phyloP scores from a whole-genome alignment of 2,888 invertebrate genomes.

The Nipponacmea schrenckii region DNA sequence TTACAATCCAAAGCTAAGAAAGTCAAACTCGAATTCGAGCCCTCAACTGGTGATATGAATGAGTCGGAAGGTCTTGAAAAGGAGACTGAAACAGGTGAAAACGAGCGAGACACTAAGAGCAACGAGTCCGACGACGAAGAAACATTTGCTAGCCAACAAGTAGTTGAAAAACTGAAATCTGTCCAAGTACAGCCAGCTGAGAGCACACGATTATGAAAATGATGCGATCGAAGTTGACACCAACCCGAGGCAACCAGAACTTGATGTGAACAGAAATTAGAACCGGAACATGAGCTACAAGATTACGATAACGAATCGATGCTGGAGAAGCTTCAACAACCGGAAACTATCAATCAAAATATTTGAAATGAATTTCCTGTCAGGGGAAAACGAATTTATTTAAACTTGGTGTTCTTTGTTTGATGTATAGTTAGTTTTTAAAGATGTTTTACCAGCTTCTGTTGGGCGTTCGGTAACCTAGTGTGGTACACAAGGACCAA shows the following conservation, averaged over 20 bases:
- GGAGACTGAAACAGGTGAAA: too few relatives aligned
- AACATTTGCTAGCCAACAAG: constrained; percentile 12
- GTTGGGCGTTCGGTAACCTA: too few relatives aligned
- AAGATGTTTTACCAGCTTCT: too few relatives aligned
- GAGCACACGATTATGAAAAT: neutral
- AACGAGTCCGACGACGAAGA: constrained; percentile 26
- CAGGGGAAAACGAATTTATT: too few relatives aligned
- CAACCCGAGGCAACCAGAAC: constrained; percentile 28
- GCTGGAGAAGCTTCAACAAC: neutral
- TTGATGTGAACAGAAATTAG: constrained; percentile 11
- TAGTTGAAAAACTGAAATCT: neutral
- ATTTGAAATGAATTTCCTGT: neutral
- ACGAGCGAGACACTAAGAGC: constrained; percentile 10
- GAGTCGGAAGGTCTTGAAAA: neutral
- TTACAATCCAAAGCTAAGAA: neutral
- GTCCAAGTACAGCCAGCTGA: constrained; percentile 42
- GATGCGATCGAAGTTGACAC: neutral
- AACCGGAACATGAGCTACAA: neutral
- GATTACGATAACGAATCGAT: constrained; percentile 48
- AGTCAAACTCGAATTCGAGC: neutral
- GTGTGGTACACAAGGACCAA: too few relatives aligned
- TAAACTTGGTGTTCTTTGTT: too few relatives aligned
- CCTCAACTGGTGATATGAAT: constrained; percentile 16
- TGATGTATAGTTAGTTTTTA: too few relatives aligned
- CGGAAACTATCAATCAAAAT: neutral